These are phyloP conservation scores for Salvelinus fontinalis DNA, from an alignment of 2,113 vertebrate genomes.

Conservation along the genomic window DNA sequence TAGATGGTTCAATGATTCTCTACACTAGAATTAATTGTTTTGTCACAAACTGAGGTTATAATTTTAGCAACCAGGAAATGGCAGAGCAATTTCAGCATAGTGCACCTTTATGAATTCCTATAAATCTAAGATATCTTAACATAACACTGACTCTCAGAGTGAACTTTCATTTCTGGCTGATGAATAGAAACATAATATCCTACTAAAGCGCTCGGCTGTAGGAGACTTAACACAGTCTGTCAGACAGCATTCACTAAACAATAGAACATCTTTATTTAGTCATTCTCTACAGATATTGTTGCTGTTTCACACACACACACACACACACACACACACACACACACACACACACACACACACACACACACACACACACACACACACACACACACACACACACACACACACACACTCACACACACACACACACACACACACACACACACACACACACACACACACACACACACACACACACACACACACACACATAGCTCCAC, in stretches of 20 bases:
- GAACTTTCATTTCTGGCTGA: slow-evolving; percentile 27
- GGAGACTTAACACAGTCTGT: slow-evolving; percentile 36
- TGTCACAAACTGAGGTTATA: no score
- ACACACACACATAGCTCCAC: background rate
- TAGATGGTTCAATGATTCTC: no score
- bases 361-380: slow-evolving; percentile 8
- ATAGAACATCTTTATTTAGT: slow-evolving; percentile 51
- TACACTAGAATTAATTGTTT: no score
- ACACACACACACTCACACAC: slow-evolving; percentile 12
- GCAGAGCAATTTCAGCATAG: no score
- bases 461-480: background rate
- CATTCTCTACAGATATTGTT: slow-evolving; percentile 26
- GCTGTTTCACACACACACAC: background rate
- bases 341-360: slow-evolving; percentile 12
- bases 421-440: no score
- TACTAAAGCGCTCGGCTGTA: slow-evolving; percentile 34
- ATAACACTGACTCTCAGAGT: slow-evolving; percentile 14
- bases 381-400: slow-evolving; percentile 1
- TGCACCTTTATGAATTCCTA: background rate
- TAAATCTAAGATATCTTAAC: slow-evolving; percentile 15
- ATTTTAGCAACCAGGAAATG: no score
- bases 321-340: slow-evolving; percentile 4
- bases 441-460: no score
- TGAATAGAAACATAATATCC: slow-evolving; percentile 37
- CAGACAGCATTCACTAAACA: slow-evolving; percentile 57